Conservation (phyloP, 1,140 invertebrate species). For the Plectrocnemia conspersa region DNA sequence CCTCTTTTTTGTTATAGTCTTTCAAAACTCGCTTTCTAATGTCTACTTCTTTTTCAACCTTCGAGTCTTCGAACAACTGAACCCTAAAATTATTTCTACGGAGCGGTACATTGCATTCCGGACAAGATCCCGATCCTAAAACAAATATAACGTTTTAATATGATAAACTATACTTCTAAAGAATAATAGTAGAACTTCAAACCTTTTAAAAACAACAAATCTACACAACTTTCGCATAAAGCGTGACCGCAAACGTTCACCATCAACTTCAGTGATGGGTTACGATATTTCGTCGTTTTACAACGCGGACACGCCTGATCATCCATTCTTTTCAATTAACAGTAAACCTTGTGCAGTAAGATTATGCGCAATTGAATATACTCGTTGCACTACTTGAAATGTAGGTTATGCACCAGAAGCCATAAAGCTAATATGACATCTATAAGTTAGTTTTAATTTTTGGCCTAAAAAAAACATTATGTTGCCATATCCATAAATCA, state of each 20-base stretch:
- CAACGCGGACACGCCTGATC: conserved; percentile 93
- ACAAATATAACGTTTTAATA: conserved; percentile 31
- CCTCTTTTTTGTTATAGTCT: conserved; percentile 89
- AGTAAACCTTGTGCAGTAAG: too few species aligned
- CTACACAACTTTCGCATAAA: conserved; percentile 95
- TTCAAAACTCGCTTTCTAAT: conserved; percentile 84
- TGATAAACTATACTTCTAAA: background rate
- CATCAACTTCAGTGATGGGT: conserved; percentile 94
- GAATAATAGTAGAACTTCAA: conserved; percentile 35
- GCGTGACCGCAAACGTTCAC: conserved; percentile 98
- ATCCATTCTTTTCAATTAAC: conserved; percentile 59
- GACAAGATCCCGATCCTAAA: conserved; percentile 84
- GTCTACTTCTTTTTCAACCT: conserved; percentile 96
- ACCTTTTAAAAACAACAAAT: conserved; percentile 92
- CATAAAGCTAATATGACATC: too few species aligned
- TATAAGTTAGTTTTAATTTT: too few species aligned
- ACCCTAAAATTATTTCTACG: conserved; percentile 87
- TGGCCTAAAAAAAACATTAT: too few species aligned
- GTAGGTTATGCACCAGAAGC: too few species aligned
- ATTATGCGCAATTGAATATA: too few species aligned
- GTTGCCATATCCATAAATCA: too few species aligned
- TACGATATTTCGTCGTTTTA: conserved; percentile 97
- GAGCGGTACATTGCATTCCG: conserved; percentile 84
- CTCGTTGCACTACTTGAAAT: background rate
- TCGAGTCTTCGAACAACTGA: conserved; percentile 93